phyloP scores from a whole-genome alignment of 2,113 vertebrate genomes.

The Calonectris borealis region DNA sequence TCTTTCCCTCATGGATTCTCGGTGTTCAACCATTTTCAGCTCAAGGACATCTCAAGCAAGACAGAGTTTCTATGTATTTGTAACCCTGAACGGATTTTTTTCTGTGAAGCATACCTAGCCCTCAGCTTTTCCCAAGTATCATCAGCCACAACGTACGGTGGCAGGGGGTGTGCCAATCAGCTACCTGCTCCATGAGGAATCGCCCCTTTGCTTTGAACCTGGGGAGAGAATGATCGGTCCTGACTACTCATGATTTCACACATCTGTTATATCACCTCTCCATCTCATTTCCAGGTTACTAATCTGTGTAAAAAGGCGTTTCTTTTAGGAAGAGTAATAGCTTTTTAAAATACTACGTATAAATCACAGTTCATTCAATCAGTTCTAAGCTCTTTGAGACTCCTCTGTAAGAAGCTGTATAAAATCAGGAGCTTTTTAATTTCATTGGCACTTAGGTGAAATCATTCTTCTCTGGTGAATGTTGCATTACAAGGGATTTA shows the following conservation, averaged over 20 bases:
- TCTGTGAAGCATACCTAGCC: background rate
- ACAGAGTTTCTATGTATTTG: background rate
- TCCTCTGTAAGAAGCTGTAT: background rate
- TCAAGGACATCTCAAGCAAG: background rate
- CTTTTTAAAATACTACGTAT: background rate
- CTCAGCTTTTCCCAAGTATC: background rate
- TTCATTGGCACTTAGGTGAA: background rate
- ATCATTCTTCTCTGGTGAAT: background rate
- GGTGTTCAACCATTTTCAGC: background rate
- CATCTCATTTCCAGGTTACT: background rate
- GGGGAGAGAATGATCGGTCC: background rate
- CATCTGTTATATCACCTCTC: background rate
- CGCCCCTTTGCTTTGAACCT: background rate
- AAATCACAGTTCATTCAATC: background rate
- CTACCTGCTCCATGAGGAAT: background rate
- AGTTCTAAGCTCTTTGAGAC: background rate
- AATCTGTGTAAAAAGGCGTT: background rate
- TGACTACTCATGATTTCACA: background rate
- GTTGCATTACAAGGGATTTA: background rate
- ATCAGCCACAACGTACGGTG: background rate
- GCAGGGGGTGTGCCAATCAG: background rate
- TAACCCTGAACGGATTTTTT: background rate
- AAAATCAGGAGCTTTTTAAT: background rate
- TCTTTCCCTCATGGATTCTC: background rate
- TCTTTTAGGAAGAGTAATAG: background rate